A percentile compares a stretch with the other conserved stretches of the same genome.
phyloP scores from a whole-genome alignment of 2,797 vertebrate genomes.

The Malacoctenus gilli region DNA sequence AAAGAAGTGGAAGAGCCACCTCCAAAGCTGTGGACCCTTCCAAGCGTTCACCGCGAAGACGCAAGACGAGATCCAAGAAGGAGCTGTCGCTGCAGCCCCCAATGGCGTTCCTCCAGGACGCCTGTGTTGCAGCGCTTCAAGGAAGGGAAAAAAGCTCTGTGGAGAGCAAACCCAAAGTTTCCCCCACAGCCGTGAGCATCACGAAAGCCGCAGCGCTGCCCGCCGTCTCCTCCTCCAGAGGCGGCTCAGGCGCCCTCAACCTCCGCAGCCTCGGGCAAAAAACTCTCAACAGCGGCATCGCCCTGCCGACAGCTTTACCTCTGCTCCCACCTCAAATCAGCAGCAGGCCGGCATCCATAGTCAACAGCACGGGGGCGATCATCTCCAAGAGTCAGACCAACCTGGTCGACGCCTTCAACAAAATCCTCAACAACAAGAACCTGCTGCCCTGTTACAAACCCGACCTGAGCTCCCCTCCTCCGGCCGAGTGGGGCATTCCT shows the following conservation, averaged over 20 bases:
- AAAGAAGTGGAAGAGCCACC: conserved; percentile 53
- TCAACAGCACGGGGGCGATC: conserved; percentile 84
- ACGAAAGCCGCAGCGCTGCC: conserved; percentile 84
- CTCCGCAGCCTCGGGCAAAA: conserved; percentile 80
- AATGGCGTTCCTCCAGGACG: conserved; percentile 83
- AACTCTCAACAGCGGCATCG: conserved; percentile 79
- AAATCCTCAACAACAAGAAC: conserved; percentile 97
- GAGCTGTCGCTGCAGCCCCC: conserved; percentile 73
- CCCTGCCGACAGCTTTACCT: conserved; percentile 64
- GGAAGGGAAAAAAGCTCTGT: conserved; percentile 81
- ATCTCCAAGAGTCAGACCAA: conserved; percentile 94
- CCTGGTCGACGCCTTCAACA: conserved; percentile 96
- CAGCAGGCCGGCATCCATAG: conserved; percentile 84
- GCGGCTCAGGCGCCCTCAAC: conserved; percentile 41
- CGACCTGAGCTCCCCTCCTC: conserved; percentile 85
- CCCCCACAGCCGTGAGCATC: conserved; percentile 86
- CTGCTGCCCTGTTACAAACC: conserved; percentile 92
- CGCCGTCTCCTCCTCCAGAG: conserved; percentile 58
- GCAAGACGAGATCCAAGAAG: conserved; percentile 67
- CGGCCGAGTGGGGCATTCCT: conserved; percentile 85
- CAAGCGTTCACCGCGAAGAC: conserved; percentile 63
- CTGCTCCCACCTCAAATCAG: conserved; percentile 66
- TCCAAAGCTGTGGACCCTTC: conserved; percentile 51
- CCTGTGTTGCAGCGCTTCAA: conserved; percentile 86
- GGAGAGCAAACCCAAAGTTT: conserved; percentile 72